Evolutionary conservation across 2,113 vertebrate genomes (phyloP).

Genomic region (Podarcis muralis): DNA sequence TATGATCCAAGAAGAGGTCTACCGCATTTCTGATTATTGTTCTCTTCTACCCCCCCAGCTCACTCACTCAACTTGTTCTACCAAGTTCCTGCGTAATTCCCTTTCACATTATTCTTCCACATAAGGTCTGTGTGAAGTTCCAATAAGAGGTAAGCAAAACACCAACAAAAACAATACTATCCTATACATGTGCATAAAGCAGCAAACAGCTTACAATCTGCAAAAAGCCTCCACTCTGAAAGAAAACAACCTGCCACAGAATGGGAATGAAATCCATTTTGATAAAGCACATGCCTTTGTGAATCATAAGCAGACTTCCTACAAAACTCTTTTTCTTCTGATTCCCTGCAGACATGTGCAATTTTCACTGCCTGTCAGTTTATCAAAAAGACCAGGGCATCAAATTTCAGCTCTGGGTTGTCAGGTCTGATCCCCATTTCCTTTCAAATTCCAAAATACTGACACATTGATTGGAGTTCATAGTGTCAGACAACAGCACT

Average conservation of each 20-base stretch:
- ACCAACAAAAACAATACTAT: constrained; percentile 1
- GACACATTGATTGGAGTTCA: constrained; percentile 73
- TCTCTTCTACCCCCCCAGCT: background rate
- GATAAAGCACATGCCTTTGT: constrained; percentile 60
- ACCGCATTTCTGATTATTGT: background rate
- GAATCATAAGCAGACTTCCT: constrained; percentile 66
- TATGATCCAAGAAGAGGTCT: background rate
- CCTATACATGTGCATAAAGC: constrained; percentile 21
- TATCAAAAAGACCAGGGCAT: constrained; percentile 72
- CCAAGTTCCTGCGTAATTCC: background rate
- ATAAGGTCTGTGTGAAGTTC: constrained; percentile 27
- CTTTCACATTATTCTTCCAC: constrained; percentile 5
- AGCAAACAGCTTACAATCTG: constrained; percentile 50
- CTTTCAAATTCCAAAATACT: constrained; percentile 76
- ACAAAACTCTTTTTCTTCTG: constrained; percentile 59
- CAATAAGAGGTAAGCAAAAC: constrained; percentile 30
- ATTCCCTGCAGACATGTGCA: constrained; percentile 62
- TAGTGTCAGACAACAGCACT: constrained; percentile 70
- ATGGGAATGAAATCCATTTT: constrained; percentile 59
- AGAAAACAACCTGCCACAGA: constrained; percentile 46
- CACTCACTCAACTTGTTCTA: background rate
- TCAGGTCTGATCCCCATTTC: constrained; percentile 75
- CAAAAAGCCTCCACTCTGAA: constrained; percentile 52
- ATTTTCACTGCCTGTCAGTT: constrained; percentile 71
- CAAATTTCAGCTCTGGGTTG: constrained; percentile 67